Conservation (phyloP, 2,113 vertebrate species). For the Toxotes chatareus region DNA sequence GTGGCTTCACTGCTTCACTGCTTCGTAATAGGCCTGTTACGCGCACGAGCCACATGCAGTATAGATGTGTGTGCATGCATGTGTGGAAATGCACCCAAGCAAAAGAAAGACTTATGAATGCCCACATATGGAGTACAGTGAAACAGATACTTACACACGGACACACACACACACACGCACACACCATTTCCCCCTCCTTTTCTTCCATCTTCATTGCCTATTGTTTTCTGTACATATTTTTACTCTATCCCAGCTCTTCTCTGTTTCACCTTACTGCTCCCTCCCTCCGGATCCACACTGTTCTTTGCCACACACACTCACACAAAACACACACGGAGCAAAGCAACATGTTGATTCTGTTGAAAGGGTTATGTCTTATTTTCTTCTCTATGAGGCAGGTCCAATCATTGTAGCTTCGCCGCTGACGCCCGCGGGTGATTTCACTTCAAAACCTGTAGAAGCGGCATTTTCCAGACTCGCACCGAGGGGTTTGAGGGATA, state of each 20-base stretch:
- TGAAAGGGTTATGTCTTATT: slow-evolving; percentile 51
- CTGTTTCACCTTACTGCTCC: slow-evolving; percentile 26
- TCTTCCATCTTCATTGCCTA: background rate
- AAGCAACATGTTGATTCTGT: slow-evolving; percentile 1
- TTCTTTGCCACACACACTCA: background rate
- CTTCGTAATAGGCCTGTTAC: slow-evolving; percentile 74
- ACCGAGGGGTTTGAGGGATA: slow-evolving; percentile 55
- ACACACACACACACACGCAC: background rate
- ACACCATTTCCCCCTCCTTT: slow-evolving; percentile 12
- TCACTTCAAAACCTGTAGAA: slow-evolving; percentile 70
- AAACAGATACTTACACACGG: background rate
- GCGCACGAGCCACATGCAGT: slow-evolving; percentile 35
- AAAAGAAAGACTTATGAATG: slow-evolving; percentile 7
- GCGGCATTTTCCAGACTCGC: slow-evolving; percentile 70
- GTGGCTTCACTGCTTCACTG: slow-evolving; percentile 68
- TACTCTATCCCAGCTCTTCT: slow-evolving; percentile 6
- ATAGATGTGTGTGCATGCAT: slow-evolving; percentile 20
- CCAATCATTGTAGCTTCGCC: slow-evolving; percentile 38
- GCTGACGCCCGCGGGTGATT: slow-evolving; percentile 41
- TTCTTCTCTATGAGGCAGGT: slow-evolving; percentile 52
- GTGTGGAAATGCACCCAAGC: background rate
- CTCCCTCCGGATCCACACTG: slow-evolving; percentile 6
- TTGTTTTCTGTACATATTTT: background rate
- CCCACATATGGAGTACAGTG: background rate
- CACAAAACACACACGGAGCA: slow-evolving; percentile 6